Conservation (phyloP, 2,888 invertebrate genomes). For the Frankliniella fusca region DNA sequence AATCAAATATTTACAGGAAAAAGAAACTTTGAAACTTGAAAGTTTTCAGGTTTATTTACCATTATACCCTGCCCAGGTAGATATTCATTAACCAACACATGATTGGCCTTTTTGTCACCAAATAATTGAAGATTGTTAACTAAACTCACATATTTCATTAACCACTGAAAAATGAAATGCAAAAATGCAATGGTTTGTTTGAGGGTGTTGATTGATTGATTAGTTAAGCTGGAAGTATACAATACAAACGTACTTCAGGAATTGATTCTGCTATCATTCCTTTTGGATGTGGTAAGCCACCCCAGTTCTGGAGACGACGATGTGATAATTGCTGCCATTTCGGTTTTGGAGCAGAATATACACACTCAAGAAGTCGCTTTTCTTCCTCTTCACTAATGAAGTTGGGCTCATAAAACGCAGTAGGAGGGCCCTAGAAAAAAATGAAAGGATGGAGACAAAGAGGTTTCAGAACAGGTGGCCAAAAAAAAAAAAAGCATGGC, state of each 20-base stretch:
- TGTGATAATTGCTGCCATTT: constrained; percentile 94
- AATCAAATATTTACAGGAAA: constrained; percentile 29
- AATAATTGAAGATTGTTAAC: constrained; percentile 66
- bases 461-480: not conserved
- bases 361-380: constrained; percentile 62
- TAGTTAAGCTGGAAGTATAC: not conserved
- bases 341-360: constrained; percentile 79
- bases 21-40: constrained; percentile 31
- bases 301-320: constrained; percentile 95
- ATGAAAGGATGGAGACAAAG: not conserved
- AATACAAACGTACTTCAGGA: constrained; percentile 53
- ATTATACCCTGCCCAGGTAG: constrained; percentile 90
- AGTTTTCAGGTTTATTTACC: constrained; percentile 49
- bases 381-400: constrained; percentile 76
- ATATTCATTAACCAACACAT: constrained; percentile 94
- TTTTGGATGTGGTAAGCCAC: constrained; percentile 87
- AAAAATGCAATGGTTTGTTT: constrained; percentile 35
- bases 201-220: constrained; percentile 25
- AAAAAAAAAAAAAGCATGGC: no score
- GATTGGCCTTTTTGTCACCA: constrained; percentile 72
- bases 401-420: constrained; percentile 77
- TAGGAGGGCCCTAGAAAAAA: constrained; percentile 53
- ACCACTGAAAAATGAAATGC: constrained; percentile 57
- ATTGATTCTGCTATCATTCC: constrained; percentile 90
- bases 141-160: constrained; percentile 65